Evolutionary conservation across 1,140 invertebrate genomes (phyloP), one percentile per base, ranked within the genome.

Genomic region (Drosophila arizonae): DNA sequence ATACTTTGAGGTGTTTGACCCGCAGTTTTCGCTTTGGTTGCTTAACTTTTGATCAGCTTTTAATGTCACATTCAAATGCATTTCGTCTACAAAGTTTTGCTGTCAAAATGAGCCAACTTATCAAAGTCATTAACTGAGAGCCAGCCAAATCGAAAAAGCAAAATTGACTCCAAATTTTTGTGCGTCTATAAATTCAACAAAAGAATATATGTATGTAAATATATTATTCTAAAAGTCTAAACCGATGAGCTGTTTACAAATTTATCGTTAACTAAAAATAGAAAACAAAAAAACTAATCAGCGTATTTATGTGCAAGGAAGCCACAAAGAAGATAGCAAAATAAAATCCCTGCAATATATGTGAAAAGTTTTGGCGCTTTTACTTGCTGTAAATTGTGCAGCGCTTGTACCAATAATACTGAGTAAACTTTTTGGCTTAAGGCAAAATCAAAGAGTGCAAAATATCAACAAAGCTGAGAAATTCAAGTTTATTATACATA

Each of bases 31-130:
- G 63, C 15, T 73, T 76, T 79, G 69, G 60, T 72, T 77, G 68
- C 76, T 76, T 72, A 84, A 84, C 81, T 84, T 84, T 85, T 73
- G 81, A 84, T 85, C 81, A 73, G 76, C 68, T 84, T 76, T 79
- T 79, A 72, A 84, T 84, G 80, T 55, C 76, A 63, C 73, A 64
- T 71, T 61, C 67, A 73, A 84, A 84, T 84, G 80, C 77, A 77
- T 61, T 85, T 56, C 39, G 80, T 84, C 80, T 84, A 65, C 41
- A 77, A 84, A 84, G 76, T 84, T 84, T 82, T 85, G 79, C 28
- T 30, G 28, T 79, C 61, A 50, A 48, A 68, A 75, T 62, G 46
- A 43, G 62, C 50, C 41, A 41, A 65, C 55, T 65, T 61, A 73
- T 65, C 54, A 43, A 30, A 64, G 78, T 73, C 62, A 76, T 43